Evolutionary conservation across 2,888 invertebrate species (phyloP).

Genomic region (Drosophila prostipennis): DNA sequence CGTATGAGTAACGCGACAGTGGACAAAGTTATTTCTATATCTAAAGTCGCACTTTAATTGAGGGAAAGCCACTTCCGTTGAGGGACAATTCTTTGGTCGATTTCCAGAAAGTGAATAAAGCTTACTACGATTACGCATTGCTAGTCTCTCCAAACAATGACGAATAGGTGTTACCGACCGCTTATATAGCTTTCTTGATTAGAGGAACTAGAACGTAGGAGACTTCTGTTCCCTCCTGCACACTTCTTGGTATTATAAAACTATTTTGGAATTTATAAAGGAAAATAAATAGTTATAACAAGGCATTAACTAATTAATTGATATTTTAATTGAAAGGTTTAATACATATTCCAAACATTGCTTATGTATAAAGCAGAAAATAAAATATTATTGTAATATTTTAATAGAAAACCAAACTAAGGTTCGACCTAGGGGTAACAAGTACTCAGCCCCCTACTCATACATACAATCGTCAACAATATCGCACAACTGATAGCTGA

Average conservation of each 20-base stretch:
- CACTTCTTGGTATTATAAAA: too few species aligned
- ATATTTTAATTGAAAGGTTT: too few species aligned
- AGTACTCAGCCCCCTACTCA: neutral
- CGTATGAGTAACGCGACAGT: slow-evolving; percentile 42
- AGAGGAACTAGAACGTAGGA: neutral
- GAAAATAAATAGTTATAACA: too few species aligned
- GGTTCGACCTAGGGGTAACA: neutral
- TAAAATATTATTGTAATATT: too few species aligned
- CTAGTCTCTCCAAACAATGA: slow-evolving; percentile 22
- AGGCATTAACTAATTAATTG: too few species aligned
- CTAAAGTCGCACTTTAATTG: slow-evolving; percentile 5
- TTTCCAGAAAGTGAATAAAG: neutral
- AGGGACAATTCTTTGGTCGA: neutral
- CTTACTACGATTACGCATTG: slow-evolving; percentile 12
- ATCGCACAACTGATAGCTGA: slow-evolving; percentile 67
- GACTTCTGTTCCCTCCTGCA: neutral
- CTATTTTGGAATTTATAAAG: too few species aligned
- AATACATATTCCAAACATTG: too few species aligned
- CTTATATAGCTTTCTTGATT: neutral
- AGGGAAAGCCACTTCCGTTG: slow-evolving; percentile 26
- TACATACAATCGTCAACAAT: slow-evolving; percentile 62
- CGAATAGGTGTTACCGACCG: slow-evolving; percentile 27
- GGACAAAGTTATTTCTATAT: neutral
- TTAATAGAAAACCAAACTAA: too few species aligned
- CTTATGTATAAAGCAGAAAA: too few species aligned